Evolutionary conservation across 2,113 vertebrate species (phyloP).

Genomic region (human (Homo sapiens)): DNA sequence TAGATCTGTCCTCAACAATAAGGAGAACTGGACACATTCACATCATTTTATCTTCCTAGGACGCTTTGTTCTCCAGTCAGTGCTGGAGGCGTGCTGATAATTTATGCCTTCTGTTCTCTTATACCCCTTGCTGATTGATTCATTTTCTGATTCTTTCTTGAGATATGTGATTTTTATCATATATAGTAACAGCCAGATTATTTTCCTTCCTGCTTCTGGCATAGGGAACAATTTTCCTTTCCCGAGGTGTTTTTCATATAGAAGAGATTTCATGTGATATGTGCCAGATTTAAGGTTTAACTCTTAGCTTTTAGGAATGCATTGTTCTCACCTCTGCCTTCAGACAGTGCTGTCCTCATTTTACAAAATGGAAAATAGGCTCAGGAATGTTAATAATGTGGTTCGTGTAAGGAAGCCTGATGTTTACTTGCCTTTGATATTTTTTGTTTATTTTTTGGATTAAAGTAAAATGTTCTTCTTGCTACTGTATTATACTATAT

Average conservation of each 20-base stretch:
- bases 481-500: background rate
- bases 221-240: background rate
- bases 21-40: background rate
- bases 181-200: background rate
- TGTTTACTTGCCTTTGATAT: background rate
- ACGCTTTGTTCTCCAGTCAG: background rate
- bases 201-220: background rate
- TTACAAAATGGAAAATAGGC: background rate
- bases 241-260: background rate
- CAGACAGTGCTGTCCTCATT: background rate
- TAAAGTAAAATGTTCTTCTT: background rate
- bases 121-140: background rate
- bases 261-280: background rate
- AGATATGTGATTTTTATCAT: slow-evolving; percentile 16
- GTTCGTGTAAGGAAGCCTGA: background rate
- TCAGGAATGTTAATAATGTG: background rate
- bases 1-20: background rate
- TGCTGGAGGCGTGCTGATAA: background rate
- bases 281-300: background rate
- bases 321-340: background rate
- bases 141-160: slow-evolving; percentile 16
- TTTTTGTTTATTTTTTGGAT: background rate
- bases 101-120: background rate
- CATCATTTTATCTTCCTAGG: background rate
- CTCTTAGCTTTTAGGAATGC: background rate